Base-by-base conservation (phyloP, 2,888 invertebrate genomes). In the Cenopis cana region DNA sequence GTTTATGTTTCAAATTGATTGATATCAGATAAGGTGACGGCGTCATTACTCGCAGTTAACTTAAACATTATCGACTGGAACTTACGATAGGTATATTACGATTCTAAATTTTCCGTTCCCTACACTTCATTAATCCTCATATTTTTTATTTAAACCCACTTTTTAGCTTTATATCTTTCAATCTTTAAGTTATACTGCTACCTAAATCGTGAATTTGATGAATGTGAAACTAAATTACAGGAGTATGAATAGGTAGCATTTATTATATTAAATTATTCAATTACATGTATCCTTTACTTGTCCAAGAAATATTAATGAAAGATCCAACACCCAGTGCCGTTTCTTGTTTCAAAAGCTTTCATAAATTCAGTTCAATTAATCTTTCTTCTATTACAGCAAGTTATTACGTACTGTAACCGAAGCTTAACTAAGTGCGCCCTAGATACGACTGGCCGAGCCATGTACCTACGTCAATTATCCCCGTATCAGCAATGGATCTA, bases 1-100 rank as follows among this genome's bases (percentile, higher is more conserved):
- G 88, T 87, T 90, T 89, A 86, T 84, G 81, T 86, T 80, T 76
- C 77, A 84, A 83, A 88, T 89, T 89, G 90, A 91, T 89, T 82
- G 84, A 80, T 84, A 84, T 80, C 77, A 79, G 80, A 78, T 81
- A 78, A 79, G 78, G 82, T 83, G 87, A 69, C 79, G 85, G 85
- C 85, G 82, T 24, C 10, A 14, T 41, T 8, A 10, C 38, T 46
- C 17, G 3, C 10, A 46, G 11, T 6, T 6, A 5, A n/a, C n/a
- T n/a, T 8, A 14, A 46, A 46, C 6, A 46, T 3, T 46, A n/a
- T 46, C 46, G 5, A n/a, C 46, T 12, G 46, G 46, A n/a, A n/a
- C 46, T 46, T 5, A n/a, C n/a, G n/a, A n/a, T n/a, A n/a, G n/a
- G n/a, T n/a, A n/a, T n/a, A 46, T n/a, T 46, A 46, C 3, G n/a